Evolutionary conservation across 2,888 invertebrate genomes (phyloP), one percentile per base, ranked within the genome.

Genomic region (Terebella lapidaria): DNA sequence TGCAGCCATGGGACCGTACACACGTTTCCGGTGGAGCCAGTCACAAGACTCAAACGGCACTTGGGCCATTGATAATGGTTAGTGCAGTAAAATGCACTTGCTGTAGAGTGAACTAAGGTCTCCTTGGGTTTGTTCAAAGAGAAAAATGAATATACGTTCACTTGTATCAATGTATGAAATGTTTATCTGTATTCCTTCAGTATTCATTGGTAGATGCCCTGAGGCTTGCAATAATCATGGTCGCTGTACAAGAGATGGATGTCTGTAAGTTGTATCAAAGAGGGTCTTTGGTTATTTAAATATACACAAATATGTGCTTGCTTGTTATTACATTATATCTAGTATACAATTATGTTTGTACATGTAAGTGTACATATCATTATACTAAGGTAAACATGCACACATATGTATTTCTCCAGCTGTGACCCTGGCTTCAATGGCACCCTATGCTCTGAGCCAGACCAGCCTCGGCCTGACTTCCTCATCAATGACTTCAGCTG

Each of bases 51-150:
- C 62, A 45, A 51, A 57, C 4, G 57, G 59, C 5, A 70, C 70
- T 55, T 81, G 81, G 81, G 81, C 81, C 2, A 42, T 81, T 26
- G 81, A 81, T 67, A 75, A 78, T 69, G 72, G 80, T 80, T 66
- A 65, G 49, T 18, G 10, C 5, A 5, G 18, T 42, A 55, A 42
- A 30, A 56, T 54, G 20, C 3, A 29, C 4, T 54, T n/a, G 27
- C 24, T 51, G 53, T 55, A n/a, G n/a, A n/a, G n/a, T n/a, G n/a
- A n/a, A n/a, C n/a, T n/a, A n/a, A n/a, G n/a, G n/a, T n/a, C n/a
- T n/a, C n/a, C n/a, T n/a, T n/a, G n/a, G n/a, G n/a, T n/a, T n/a
- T n/a, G n/a, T n/a, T n/a, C n/a, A n/a, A n/a, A n/a, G n/a, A n/a
- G n/a, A n/a, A n/a, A n/a, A n/a, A n/a, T n/a, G n/a, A n/a, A n/a